These are phyloP conservation scores for Polydrusus cervinus DNA, from an alignment of 2,888 invertebrate genomes.

Conservation along the genomic window DNA sequence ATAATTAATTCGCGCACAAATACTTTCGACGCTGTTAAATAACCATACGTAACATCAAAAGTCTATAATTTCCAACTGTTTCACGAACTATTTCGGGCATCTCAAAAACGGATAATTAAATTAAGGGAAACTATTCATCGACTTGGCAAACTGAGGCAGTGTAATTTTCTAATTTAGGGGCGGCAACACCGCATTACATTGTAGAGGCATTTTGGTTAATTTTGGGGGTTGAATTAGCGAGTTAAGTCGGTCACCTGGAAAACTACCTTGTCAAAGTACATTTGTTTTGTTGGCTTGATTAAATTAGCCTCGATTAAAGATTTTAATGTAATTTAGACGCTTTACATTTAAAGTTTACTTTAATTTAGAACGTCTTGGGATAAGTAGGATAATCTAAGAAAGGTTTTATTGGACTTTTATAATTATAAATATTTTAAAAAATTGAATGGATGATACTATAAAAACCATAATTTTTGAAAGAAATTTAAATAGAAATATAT, in stretches of 20 bases:
- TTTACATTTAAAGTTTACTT: not conserved
- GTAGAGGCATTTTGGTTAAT: slow-evolving; percentile 32
- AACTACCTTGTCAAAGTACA: slow-evolving; percentile 26
- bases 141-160: slow-evolving; percentile 38
- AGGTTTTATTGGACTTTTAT: no score
- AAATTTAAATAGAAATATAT: no score
- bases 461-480: no score
- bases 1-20: slow-evolving; percentile 2
- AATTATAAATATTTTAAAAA: no score
- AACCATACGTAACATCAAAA: slow-evolving; percentile 41
- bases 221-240: slow-evolving; percentile 20
- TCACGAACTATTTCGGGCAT: slow-evolving; percentile 39
- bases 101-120: slow-evolving; percentile 49
- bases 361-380: not conserved
- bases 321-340: slow-evolving; percentile 1
- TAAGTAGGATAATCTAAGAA: no score
- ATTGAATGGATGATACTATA: no score
- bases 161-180: slow-evolving; percentile 38
- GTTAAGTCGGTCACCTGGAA: slow-evolving; percentile 29
- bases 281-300: slow-evolving; percentile 21
- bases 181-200: slow-evolving; percentile 40
- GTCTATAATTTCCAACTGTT: slow-evolving; percentile 38
- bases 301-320: slow-evolving; percentile 15
- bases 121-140: slow-evolving; percentile 47
- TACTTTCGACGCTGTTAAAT: slow-evolving; percentile 35